phyloP scores from a whole-genome alignment of 2,797 vertebrate species.

The Danio tinwini region DNA sequence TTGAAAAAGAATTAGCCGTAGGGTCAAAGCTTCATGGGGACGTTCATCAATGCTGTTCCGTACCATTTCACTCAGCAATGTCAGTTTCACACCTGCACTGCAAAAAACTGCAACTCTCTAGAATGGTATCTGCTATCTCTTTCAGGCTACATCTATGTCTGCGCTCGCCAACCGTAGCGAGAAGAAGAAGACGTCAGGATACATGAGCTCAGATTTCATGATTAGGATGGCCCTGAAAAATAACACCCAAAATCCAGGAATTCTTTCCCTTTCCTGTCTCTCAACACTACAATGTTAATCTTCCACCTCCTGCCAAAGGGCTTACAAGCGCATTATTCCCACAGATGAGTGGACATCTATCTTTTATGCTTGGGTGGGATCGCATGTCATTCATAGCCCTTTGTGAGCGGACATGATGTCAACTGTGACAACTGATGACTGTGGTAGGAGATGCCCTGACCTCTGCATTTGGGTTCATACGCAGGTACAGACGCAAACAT shows the following conservation, averaged over 20 bases:
- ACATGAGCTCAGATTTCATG: conserved; percentile 60
- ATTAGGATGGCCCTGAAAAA: conserved; percentile 50
- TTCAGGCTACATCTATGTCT: conserved; percentile 37
- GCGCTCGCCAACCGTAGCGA: conserved; percentile 42
- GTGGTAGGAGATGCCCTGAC: conserved; percentile 34
- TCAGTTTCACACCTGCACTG: conserved; percentile 49
- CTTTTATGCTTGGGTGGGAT: conserved; percentile 52
- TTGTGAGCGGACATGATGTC: conserved; percentile 20
- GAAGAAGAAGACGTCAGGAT: conserved; percentile 49
- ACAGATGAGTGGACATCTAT: conserved; percentile 44
- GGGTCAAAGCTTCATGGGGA: background rate
- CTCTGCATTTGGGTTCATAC: conserved; percentile 49
- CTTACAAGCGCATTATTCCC: conserved; percentile 35
- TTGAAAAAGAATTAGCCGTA: conserved; percentile 3
- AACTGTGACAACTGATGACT: conserved; percentile 42
- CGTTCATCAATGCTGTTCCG: background rate
- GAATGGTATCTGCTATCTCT: conserved; percentile 59
- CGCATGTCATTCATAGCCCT: conserved; percentile 50
- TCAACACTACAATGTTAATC: conserved; percentile 43
- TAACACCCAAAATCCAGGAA: conserved; percentile 44
- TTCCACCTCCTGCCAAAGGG: conserved; percentile 27
- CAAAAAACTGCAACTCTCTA: conserved; percentile 41
- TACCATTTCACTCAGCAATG: conserved; percentile 2
- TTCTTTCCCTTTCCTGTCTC: conserved; percentile 33
- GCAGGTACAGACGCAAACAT: conserved; percentile 34